These are phyloP conservation scores for Grammatotria lemairii DNA, from an alignment of 2,113 vertebrate genomes.

Conservation along the genomic window DNA sequence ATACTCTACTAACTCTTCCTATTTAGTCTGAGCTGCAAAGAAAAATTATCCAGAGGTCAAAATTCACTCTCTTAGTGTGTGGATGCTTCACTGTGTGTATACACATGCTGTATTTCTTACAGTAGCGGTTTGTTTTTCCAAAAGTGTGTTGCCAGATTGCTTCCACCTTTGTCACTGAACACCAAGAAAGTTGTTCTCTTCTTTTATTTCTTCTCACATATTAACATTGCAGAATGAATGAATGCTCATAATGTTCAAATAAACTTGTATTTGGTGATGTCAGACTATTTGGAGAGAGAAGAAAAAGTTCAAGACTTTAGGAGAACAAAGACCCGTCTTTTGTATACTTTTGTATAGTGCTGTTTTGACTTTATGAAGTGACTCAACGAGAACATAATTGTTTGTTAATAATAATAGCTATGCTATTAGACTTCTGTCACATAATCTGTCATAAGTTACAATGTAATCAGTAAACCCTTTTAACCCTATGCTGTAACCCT, in stretches of 20 bases:
- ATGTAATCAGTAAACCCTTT: neutral
- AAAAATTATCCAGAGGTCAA: neutral
- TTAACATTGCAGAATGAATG: neutral
- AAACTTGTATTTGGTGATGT: neutral
- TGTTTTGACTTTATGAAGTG: neutral
- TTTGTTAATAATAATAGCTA: neutral
- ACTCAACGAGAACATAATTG: neutral
- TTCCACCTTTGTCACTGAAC: neutral
- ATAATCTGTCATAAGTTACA: neutral
- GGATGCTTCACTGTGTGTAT: neutral
- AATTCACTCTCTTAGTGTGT: neutral
- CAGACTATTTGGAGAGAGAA: neutral
- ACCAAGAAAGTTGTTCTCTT: neutral
- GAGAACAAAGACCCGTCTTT: neutral
- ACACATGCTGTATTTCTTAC: neutral
- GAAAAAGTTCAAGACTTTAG: neutral
- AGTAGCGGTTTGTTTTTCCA: fast-evolving
- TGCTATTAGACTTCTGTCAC: neutral
- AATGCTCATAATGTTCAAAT: neutral
- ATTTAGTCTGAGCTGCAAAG: neutral
- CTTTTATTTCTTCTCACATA: neutral
- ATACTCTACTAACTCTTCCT: neutral
- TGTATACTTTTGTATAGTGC: neutral
- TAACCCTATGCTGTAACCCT: neutral
- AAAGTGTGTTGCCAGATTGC: neutral